A percentile compares a stretch with the other conserved stretches of the same genome.
phyloP scores from a whole-genome alignment of 2,888 invertebrate species.

The Ctena decussata region DNA sequence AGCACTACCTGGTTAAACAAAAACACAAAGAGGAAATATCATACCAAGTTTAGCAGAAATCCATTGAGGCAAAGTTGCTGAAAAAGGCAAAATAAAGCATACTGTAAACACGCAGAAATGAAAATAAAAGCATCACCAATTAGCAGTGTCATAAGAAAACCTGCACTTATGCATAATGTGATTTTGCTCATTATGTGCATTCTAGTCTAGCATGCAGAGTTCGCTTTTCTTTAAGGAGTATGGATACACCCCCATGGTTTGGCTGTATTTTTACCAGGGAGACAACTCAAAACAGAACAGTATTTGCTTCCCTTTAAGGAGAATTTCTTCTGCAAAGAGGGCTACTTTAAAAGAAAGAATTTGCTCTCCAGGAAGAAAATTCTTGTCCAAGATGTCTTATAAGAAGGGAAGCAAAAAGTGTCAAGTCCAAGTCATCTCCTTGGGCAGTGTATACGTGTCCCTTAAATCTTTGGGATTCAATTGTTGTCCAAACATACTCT shows the following conservation, averaged over 20 bases:
- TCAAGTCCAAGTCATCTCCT: too few relatives aligned
- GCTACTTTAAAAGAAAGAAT: too few relatives aligned
- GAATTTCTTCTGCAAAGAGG: too few relatives aligned
- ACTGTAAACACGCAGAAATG: not conserved
- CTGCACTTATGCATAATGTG: not conserved
- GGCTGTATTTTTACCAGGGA: not conserved
- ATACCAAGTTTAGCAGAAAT: constrained; percentile 12
- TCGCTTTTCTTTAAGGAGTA: not conserved
- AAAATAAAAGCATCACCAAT: not conserved
- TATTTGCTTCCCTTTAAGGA: too few relatives aligned
- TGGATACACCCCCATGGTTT: not conserved
- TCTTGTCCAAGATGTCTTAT: too few relatives aligned
- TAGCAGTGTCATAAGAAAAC: not conserved
- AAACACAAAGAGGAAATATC: not conserved
- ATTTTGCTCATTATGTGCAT: not conserved
- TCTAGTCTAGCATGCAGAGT: not conserved
- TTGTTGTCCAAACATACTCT: too few relatives aligned
- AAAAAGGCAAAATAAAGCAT: not conserved
- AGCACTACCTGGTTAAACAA: not conserved
- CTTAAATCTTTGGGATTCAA: too few relatives aligned
- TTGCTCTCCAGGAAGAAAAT: too few relatives aligned
- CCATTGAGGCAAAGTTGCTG: constrained; percentile 5
- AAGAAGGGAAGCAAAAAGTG: too few relatives aligned
- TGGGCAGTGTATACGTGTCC: too few relatives aligned
- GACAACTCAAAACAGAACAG: too few relatives aligned